These are phyloP conservation scores for Helicoverpa zea DNA, from an alignment of 1,140 invertebrate genomes.

Conservation along the genomic window DNA sequence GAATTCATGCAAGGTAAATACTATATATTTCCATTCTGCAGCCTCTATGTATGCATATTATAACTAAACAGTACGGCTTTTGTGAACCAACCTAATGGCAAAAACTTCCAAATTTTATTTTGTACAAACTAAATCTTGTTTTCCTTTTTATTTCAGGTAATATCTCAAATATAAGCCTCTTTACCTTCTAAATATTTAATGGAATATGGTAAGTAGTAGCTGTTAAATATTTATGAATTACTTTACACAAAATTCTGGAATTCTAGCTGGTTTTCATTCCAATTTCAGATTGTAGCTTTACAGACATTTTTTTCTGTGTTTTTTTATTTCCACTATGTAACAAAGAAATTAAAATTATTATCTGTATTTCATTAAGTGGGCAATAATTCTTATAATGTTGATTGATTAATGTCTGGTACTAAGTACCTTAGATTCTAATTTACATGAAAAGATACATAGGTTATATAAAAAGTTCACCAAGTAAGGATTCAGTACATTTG, in stretches of 20 bases:
- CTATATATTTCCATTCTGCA: not conserved
- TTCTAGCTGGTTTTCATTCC: not conserved
- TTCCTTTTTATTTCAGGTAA: slow-evolving; percentile 17
- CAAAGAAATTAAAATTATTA: no score
- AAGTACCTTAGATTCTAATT: no score
- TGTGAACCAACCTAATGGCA: not conserved
- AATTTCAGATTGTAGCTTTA: not conserved
- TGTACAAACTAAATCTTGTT: not conserved
- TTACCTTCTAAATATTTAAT: not conserved
- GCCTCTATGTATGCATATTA: not conserved
- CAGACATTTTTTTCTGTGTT: not conserved
- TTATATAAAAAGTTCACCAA: no score
- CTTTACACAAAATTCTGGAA: not conserved
- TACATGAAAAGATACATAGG: no score
- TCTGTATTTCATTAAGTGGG: no score
- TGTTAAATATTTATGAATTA: slow-evolving; percentile 7
- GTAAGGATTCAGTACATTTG: no score
- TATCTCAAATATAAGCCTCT: not conserved
- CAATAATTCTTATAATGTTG: no score
- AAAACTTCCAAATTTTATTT: not conserved
- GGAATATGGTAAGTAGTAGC: not conserved
- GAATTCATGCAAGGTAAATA: not conserved
- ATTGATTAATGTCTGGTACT: no score
- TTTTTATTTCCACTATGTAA: not conserved
- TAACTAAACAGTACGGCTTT: not conserved